Percentiles rank a stretch among this genome's conserved stretches.
phyloP scores from a whole-genome alignment of 2,113 vertebrate genomes.

The Conger conger region DNA sequence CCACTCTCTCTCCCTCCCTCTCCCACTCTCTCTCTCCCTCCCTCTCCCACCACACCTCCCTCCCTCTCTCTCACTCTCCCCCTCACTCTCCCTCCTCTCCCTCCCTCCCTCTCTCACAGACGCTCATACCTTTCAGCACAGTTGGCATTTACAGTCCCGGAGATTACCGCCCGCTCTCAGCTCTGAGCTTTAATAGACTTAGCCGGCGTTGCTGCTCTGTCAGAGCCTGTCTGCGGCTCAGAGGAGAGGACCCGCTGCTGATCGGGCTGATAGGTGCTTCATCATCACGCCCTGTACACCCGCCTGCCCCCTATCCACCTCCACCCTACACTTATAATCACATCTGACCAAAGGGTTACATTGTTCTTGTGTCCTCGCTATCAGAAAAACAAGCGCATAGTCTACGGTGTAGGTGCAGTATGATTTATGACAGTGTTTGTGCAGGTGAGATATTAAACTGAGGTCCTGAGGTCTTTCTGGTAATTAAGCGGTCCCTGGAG shows the following conservation, averaged over 20 bases:
- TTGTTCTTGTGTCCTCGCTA: neutral
- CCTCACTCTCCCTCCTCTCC: neutral
- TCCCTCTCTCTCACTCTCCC: neutral
- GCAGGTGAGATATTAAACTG: neutral
- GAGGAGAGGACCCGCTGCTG: neutral
- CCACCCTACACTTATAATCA: neutral
- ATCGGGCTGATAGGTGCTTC: neutral
- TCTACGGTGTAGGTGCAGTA: neutral
- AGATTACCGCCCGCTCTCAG: neutral
- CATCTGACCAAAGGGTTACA: neutral
- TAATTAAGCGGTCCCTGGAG: neutral
- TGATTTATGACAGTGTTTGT: neutral
- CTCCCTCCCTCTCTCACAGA: neutral
- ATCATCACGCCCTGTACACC: no score
- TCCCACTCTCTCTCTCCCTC: no score
- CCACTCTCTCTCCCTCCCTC: no score
- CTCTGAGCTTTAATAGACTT: conserved; percentile 5
- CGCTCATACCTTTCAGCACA: neutral
- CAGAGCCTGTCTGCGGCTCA: neutral
- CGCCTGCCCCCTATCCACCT: no score
- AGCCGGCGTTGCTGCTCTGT: neutral
- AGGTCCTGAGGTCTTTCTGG: neutral
- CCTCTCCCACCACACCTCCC: neutral
- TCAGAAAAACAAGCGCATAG: neutral
- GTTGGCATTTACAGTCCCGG: neutral